Base-by-base conservation (phyloP, 1,140 invertebrate species). In the Cyrtorhinus lividipennis region DNA sequence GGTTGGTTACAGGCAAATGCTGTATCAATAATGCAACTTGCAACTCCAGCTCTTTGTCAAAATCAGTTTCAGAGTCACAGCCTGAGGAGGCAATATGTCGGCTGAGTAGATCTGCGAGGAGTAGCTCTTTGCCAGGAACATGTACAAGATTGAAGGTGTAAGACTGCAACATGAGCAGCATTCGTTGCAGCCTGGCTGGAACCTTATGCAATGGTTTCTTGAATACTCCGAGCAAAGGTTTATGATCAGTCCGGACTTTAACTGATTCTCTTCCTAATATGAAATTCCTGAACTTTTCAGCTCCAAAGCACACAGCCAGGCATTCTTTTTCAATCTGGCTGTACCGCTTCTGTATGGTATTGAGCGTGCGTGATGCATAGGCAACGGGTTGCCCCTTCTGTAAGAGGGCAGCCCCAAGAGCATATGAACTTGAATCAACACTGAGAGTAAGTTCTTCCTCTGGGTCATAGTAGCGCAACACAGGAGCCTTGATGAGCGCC, bases 261-360 rank as follows among this genome's bases (percentile, higher is more conserved):
- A 72, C 64, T 64, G 12, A 23, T 20, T 66, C 58, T 58, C 63
- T 66, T 10, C 71, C 72, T 67, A 68, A 70, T 15, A 72, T 56
- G 65, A 69, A 69, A 25, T 68, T 59, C 22, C 65, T 45, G 58
- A 76, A 72, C 75, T 66, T 72, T 70, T 67, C 48, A 73, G 60
- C 22, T 66, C 62, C 72, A 66, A 69, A 75, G 18, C 76, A 62
- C 12, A 78, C 70, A 0, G 64, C 61, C 12, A 79, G 62, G 23
- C 69, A 71, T 68, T 81, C 78, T 64, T 73, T 76, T 44, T 81
- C 73, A 20, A 77, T 71, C 63, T 77, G 75, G 12, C 71, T 64
- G 61, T 80, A 79, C 62, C 74, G 76, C 61, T 66, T 61, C 63
- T 79, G 75, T 8, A 75, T 66, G 18, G 58, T 8, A 24, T 64